phyloP scores from a whole-genome alignment of 2,888 invertebrate genomes.

The Morpho deidamia region DNA sequence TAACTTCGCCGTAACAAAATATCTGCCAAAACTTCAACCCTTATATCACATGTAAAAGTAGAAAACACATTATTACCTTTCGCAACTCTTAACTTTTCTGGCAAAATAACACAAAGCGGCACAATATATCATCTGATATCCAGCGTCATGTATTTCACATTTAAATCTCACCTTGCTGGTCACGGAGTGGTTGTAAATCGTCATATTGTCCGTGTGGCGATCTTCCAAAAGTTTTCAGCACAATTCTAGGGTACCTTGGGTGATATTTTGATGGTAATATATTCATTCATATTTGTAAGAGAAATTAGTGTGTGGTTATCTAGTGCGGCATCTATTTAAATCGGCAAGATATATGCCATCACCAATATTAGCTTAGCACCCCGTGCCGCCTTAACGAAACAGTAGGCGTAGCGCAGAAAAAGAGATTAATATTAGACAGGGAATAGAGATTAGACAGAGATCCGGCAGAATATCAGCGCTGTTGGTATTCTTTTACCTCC shows the following conservation, averaged over 20 bases:
- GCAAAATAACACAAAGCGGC: conserved; percentile 13
- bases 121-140: conserved; percentile 22
- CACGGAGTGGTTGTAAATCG: conserved; percentile 41
- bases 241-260: conserved; percentile 11
- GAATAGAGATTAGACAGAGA: no score
- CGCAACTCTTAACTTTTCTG: conserved; percentile 13
- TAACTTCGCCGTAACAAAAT: conserved; percentile 6
- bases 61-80: conserved; percentile 15
- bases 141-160: conserved; percentile 21
- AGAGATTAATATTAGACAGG: no score
- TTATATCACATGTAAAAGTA: conserved; percentile 7
- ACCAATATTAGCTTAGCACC: no score
- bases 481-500: no score
- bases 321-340: no score
- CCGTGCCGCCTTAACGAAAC: no score
- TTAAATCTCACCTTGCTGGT: conserved; percentile 26
- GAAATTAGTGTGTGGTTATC: no score
- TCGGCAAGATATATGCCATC: no score
- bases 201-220: conserved; percentile 52
- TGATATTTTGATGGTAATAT: conserved; percentile 1
- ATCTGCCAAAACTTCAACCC: conserved; percentile 5
- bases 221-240: conserved; percentile 37
- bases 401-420: no score
- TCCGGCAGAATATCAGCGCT: no score
- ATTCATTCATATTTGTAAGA: no score